Evolutionary conservation across 2,888 invertebrate genomes (phyloP), one percentile per base, ranked within the genome.

Genomic region (Vesta saturnalis): DNA sequence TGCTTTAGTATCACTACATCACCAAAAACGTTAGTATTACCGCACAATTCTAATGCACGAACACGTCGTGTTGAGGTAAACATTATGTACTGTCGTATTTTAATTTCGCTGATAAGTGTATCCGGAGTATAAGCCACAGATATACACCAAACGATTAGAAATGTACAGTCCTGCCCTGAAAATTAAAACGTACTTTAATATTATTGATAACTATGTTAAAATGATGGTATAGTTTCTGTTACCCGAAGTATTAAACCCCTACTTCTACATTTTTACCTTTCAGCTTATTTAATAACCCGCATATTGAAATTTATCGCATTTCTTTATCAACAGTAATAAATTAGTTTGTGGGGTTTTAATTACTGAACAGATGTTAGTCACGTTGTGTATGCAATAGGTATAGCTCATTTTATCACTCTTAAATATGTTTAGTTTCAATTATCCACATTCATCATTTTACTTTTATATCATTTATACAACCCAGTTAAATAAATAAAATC

Each of bases 11-110:
- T 67, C 15, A 82, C 75, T 49, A 83, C 56, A 72, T 82, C 78
- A 5, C 83, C 83, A 73, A 83, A 83, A 77, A 83, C 80, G 61
- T 78, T 77, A 18, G 78, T 77, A n/a, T 39, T n/a, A 68, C 80
- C 76, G 73, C 83, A 82, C 63, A 74, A 69, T 69, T 80, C 79
- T 69, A 82, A 77, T 75, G 79, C 78, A 22, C 77, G 75, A 43
- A 81, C 78, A 60, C 79, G 68, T 35, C 70, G 65, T 46, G 30
- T 21, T 6, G 68, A 70, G 14, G 56, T 60, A 60, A 70, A 67
- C 70, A 70, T 70, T 46, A 60, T 68, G 61, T 52, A 71, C 72
- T 64, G 71, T 75, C 73, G 70, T 71, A 72, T 74, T 76, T 75
- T 77, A 73, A 73, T 73, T 77, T 75, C 61, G 65, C 72, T 75